These are phyloP conservation scores for Stenolophus ochropezus DNA, from an alignment of 2,888 invertebrate genomes.

Conservation along the genomic window DNA sequence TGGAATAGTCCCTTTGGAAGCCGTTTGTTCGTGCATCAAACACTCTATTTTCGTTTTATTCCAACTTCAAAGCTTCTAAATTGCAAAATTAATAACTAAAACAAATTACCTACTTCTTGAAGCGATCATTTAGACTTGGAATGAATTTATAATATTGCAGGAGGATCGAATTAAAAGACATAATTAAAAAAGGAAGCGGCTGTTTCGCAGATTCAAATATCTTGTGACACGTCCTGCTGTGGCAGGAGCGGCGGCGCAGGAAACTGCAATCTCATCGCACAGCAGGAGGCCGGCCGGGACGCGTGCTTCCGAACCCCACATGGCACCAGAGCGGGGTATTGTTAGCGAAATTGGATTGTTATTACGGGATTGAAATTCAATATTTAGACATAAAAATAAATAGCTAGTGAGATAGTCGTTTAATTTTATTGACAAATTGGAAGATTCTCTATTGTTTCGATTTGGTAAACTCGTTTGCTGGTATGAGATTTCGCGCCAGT, in stretches of 20 bases:
- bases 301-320: neutral
- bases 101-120: constrained; percentile 1
- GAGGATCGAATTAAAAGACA: constrained; percentile 49
- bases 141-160: constrained; percentile 52
- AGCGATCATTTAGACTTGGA: constrained; percentile 10
- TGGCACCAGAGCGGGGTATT: neutral
- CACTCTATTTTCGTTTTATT: neutral
- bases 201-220: constrained; percentile 52
- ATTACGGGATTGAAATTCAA: neutral
- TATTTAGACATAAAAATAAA: neutral
- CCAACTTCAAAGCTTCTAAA: neutral
- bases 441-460: neutral
- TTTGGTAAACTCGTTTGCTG: neutral
- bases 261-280: constrained; percentile 39
- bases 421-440: neutral
- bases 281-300: constrained; percentile 2
- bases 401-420: neutral
- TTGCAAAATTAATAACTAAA: constrained; percentile 17
- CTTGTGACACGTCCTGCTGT: constrained; percentile 28
- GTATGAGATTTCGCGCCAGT: neutral
- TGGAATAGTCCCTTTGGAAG: neutral
- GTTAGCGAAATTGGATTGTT: neutral
- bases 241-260: neutral
- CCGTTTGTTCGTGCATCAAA: neutral
- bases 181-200: constrained; percentile 46